Conservation (phyloP, 2,113 vertebrate genomes). For the Myxocyprinus asiaticus region DNA sequence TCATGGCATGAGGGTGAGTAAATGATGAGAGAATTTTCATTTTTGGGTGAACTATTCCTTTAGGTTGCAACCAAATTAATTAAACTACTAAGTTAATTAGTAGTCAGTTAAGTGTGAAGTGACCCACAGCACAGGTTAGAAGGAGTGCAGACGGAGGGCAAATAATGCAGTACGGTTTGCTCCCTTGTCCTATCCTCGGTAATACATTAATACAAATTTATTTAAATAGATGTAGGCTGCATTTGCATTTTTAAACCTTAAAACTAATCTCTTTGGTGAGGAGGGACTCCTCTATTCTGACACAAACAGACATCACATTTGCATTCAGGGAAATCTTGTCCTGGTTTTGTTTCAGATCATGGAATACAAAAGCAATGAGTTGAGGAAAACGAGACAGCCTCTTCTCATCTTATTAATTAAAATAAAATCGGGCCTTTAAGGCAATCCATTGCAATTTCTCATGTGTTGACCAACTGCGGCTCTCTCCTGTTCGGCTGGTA, state of each 20-base stretch:
- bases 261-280: constrained; percentile 25
- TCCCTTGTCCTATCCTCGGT: neutral
- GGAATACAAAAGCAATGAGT: constrained; percentile 30
- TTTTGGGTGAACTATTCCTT: no score
- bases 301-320: constrained; percentile 40
- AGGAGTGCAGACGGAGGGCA: neutral
- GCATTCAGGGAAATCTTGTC: constrained; percentile 33
- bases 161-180: neutral
- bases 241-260: constrained; percentile 41
- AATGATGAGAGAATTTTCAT: no score
- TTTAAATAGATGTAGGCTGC: constrained; percentile 30
- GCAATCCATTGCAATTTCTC: neutral
- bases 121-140: no score
- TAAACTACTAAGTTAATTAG: no score
- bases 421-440: constrained; percentile 22
- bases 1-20: no score
- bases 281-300: constrained; percentile 28
- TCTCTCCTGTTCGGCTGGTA: neutral
- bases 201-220: constrained; percentile 20
- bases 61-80: no score
- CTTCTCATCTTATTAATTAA: constrained; percentile 27
- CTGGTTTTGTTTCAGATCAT: constrained; percentile 42
- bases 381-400: constrained; percentile 11
- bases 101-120: no score
- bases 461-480: constrained; percentile 29